Evolutionary conservation across 1,140 invertebrate species (phyloP), one percentile per base, ranked within the genome.

Genomic region (Nasonia giraulti): DNA sequence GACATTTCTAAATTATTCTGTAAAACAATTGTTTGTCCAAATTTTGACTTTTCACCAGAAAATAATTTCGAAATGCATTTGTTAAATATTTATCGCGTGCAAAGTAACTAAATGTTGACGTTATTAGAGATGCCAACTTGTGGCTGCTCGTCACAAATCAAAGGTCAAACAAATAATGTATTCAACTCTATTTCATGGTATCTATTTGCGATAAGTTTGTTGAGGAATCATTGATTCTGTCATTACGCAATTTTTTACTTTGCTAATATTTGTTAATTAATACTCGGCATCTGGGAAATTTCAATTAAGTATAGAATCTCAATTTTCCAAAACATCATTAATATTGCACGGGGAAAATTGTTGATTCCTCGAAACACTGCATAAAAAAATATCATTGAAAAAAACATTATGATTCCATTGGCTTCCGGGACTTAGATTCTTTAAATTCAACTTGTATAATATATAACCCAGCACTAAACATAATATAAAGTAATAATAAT

Each of bases 131-230:
- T 40, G 20, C 20, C 33, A 78, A 27, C 69, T 73, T 73, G 23
- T 23, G 1, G 17, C 55, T 47, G 80, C 47, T 80, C 62, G 47
- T 33, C 20, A 74, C 75, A 62, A 85, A 82, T 79, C 82, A 84
- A 62, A 79, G 82, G 82, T 84, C 75, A 80, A 74, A 74, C 82
- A 69, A 84, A 79, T 80, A 82, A 84, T 81, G 62, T 79, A 82
- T 81, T 85, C 37, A 76, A 71, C 76, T 87, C 40, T 78, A 85
- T 80, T 80, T 73, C 27, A 47, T 50, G 66, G 68, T 84, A 84
- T 79, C 76, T 77, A 71, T 62, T 84, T 27, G 62, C 37, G 82
- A 84, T 84, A 84, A 79, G 55, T 68, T 69, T 5, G 20, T 20
- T 69, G 80, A 82, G 44, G 69, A 77, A 82, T 47, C 50, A 75